These are phyloP conservation scores for Centropus bengalensis DNA, from an alignment of 2,113 vertebrate species.

Conservation along the genomic window DNA sequence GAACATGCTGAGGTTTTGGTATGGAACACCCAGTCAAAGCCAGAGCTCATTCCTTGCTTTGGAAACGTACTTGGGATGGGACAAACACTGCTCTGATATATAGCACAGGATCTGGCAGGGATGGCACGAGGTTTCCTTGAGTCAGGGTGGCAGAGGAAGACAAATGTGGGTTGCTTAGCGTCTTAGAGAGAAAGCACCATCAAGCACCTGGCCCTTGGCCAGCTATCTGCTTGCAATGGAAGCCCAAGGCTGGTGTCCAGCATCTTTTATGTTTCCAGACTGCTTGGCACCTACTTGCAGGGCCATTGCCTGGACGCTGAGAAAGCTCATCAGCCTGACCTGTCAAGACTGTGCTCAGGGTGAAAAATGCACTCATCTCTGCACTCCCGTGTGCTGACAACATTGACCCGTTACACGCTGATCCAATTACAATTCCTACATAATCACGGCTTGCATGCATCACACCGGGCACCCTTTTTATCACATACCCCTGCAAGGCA, in stretches of 20 bases:
- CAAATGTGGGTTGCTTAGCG: background rate
- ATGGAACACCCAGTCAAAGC: background rate
- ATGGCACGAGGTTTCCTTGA: fast-evolving
- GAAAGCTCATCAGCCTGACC: background rate
- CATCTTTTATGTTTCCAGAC: background rate
- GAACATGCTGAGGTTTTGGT: background rate
- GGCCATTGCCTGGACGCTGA: background rate
- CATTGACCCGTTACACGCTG: background rate
- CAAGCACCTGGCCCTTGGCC: background rate
- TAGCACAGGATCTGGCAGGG: background rate
- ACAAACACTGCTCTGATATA: background rate
- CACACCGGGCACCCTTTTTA: background rate
- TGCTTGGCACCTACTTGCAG: fast-evolving
- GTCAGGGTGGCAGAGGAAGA: background rate
- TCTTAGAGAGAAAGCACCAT: background rate
- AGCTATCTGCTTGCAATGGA: background rate
- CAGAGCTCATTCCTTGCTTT: background rate
- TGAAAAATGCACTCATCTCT: background rate
- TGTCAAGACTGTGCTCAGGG: background rate
- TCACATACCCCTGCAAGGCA: fast-evolving
- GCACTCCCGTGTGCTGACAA: background rate
- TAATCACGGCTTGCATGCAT: fast-evolving
- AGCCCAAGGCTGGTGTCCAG: background rate
- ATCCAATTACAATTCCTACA: background rate
- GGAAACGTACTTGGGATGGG: background rate